Conservation (phyloP, 2,113 vertebrate genomes). For the Trichechus manatus region DNA sequence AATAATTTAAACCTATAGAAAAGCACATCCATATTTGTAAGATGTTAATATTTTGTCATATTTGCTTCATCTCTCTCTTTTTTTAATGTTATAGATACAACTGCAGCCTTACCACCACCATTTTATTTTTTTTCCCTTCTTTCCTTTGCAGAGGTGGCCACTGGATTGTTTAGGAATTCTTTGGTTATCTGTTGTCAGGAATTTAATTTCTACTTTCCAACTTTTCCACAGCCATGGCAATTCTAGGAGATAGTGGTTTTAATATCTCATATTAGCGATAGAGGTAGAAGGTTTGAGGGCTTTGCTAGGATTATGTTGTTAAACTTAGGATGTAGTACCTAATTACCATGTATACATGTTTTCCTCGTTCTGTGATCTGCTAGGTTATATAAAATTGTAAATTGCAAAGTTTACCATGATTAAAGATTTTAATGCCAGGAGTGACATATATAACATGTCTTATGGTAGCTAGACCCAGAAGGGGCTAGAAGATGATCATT, state of each 20-base stretch:
- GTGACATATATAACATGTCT: neutral
- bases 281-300: slow-evolving; percentile 1
- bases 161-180: neutral
- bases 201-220: slow-evolving; percentile 20
- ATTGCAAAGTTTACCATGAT: neutral
- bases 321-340: slow-evolving; percentile 1
- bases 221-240: neutral
- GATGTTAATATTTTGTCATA: neutral
- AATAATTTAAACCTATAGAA: neutral
- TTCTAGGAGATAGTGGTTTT: neutral
- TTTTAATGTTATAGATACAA: neutral
- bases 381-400: slow-evolving; percentile 1
- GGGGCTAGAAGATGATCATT: slow-evolving; percentile 2
- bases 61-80: neutral
- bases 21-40: neutral
- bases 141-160: neutral
- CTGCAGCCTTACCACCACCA: neutral
- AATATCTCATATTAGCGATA: neutral
- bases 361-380: neutral
- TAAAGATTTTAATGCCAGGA: slow-evolving; percentile 21
- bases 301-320: slow-evolving; percentile 33
- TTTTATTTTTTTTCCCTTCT: neutral
- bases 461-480: neutral
- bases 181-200: neutral
- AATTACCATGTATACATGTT: neutral